These are phyloP conservation scores for Protobothrops mucrosquamatus DNA, from an alignment of 2,113 vertebrate species.

Conservation along the genomic window DNA sequence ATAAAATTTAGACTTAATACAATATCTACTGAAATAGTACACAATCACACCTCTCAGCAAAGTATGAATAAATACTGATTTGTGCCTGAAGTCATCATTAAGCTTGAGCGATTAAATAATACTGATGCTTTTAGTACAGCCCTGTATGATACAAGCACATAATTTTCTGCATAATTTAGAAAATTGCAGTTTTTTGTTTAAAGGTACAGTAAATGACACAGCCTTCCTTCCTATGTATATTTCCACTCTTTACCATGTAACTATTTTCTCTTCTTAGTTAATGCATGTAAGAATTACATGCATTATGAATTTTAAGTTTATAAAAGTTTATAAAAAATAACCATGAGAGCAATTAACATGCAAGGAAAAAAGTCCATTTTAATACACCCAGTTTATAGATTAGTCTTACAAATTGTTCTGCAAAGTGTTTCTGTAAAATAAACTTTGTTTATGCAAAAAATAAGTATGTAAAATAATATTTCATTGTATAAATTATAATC, in stretches of 20 bases:
- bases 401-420: not conserved
- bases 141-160: not conserved
- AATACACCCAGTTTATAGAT: not conserved
- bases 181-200: not conserved
- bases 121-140: not conserved
- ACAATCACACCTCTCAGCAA: not conserved
- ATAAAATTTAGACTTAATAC: not conserved
- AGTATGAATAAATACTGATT: not conserved
- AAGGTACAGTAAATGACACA: not conserved
- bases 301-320: not conserved
- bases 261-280: not conserved
- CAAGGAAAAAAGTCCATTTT: not conserved
- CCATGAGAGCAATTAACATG: not conserved
- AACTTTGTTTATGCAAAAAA: not conserved
- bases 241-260: not conserved
- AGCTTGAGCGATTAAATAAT: not conserved
- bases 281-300: not conserved
- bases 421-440: not conserved
- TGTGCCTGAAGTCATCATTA: not conserved
- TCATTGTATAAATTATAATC: not conserved
- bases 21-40: not conserved
- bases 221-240: not conserved
- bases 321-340: not conserved
- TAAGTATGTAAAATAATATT: not conserved
- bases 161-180: not conserved